phyloP scores from a whole-genome alignment of 2,113 vertebrate species.

The Grammomys dolichurus region DNA sequence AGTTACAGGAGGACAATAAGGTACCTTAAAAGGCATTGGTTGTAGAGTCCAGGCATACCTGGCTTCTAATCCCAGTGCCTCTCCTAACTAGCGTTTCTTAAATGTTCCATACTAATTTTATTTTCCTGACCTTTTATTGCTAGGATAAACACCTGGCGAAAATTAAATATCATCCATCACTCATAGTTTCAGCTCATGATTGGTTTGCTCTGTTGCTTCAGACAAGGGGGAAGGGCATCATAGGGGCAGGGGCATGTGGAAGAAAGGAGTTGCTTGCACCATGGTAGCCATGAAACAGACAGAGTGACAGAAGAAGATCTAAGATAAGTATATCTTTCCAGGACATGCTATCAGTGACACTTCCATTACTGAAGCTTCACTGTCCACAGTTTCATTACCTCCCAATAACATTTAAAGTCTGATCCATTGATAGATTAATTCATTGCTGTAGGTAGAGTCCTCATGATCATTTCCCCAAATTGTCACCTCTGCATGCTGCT shows the following conservation, averaged over 20 bases:
- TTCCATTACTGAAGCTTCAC: not conserved
- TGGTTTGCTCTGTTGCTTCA: not conserved
- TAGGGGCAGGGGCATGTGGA: accelerated
- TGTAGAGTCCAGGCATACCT: not conserved
- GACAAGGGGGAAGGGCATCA: not conserved
- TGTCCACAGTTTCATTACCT: not conserved
- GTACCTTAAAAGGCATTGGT: not conserved
- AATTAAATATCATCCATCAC: not conserved
- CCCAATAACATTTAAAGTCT: not conserved
- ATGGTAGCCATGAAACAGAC: not conserved
- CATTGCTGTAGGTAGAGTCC: not conserved
- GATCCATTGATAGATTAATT: not conserved
- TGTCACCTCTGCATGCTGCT: not conserved
- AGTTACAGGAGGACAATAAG: not conserved
- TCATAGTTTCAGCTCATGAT: not conserved
- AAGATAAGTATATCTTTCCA: not conserved
- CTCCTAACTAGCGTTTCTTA: not conserved
- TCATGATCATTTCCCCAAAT: not conserved
- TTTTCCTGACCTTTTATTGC: not conserved
- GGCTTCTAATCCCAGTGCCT: not conserved
- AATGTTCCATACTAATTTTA: not conserved
- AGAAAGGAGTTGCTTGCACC: not conserved
- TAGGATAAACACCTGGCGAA: not conserved
- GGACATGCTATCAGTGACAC: not conserved
- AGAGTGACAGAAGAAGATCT: not conserved